These are phyloP conservation scores for Drosophila pectinifera DNA, from an alignment of 1,140 invertebrate species.

Conservation along the genomic window DNA sequence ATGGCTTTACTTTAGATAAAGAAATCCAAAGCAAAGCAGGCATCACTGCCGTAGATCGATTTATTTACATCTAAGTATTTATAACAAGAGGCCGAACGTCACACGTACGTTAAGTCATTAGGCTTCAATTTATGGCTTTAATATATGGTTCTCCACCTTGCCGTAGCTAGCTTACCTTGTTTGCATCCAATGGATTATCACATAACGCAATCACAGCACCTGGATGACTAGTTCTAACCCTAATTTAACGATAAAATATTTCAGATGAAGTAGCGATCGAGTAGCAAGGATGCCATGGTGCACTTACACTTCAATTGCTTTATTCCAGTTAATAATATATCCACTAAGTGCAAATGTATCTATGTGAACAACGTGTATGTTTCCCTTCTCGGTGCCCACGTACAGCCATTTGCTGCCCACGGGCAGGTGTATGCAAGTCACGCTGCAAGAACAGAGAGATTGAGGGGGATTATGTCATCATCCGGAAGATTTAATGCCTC, in stretches of 20 bases:
- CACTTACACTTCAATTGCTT: slow-evolving; percentile 99
- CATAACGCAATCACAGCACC: slow-evolving; percentile 97
- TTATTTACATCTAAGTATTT: no score
- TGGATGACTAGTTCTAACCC: slow-evolving; percentile 97
- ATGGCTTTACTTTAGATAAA: background rate
- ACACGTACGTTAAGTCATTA: no score
- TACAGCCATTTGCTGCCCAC: slow-evolving; percentile 99
- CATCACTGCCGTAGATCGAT: no score
- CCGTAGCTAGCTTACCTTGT: slow-evolving; percentile 90
- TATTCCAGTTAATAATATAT: slow-evolving; percentile 99
- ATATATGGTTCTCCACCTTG: background rate
- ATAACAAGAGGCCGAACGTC: no score
- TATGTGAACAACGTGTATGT: slow-evolving; percentile 98
- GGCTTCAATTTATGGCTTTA: no score
- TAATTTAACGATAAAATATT: slow-evolving; percentile 82
- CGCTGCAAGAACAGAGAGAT: slow-evolving; percentile 87
- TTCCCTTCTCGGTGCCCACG: slow-evolving; percentile 98
- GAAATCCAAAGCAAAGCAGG: no score
- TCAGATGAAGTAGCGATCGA: background rate
- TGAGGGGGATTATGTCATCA: slow-evolving; percentile 30
- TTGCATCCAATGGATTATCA: slow-evolving; percentile 97
- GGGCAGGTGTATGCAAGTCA: slow-evolving; percentile 96
- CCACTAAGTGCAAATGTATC: slow-evolving; percentile 98
- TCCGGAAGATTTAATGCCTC: no score
- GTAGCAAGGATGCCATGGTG: accelerated